phyloP scores from a whole-genome alignment of 2,113 vertebrate species.

The Callipepla squamata region DNA sequence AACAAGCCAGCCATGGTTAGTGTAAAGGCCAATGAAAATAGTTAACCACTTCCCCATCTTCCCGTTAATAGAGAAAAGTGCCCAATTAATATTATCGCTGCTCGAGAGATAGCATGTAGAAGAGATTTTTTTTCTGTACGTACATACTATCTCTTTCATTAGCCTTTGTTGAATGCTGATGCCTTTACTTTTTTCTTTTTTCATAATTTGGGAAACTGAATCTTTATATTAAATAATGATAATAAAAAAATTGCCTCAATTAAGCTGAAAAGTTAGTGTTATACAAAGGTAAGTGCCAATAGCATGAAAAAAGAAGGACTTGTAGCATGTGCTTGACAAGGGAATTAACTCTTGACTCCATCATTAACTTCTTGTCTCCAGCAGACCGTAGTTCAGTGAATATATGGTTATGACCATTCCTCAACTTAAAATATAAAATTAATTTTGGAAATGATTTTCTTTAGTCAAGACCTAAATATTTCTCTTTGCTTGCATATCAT shows the following conservation, averaged over 20 bases:
- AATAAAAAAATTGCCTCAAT: neutral
- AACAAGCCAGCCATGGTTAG: neutral
- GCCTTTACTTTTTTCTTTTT: neutral
- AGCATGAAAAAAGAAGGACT: neutral
- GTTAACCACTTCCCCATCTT: neutral
- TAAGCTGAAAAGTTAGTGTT: neutral
- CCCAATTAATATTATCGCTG: neutral
- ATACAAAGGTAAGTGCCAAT: neutral
- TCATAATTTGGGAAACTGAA: neutral
- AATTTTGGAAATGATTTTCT: conserved; percentile 2
- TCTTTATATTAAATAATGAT: neutral
- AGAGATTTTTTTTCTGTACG: neutral
- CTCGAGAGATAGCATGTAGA: neutral
- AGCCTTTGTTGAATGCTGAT: neutral
- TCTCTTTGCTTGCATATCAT: neutral
- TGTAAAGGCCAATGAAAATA: neutral
- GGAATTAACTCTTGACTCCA: neutral
- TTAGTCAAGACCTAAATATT: neutral
- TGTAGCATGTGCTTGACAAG: neutral
- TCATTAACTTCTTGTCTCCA: neutral
- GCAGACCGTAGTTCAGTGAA: neutral
- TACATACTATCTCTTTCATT: neutral
- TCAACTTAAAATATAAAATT: neutral
- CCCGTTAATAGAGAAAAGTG: neutral
- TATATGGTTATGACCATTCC: neutral